Base-by-base conservation (phyloP, 2,797 vertebrate genomes). In the Labroides dimidiatus region DNA sequence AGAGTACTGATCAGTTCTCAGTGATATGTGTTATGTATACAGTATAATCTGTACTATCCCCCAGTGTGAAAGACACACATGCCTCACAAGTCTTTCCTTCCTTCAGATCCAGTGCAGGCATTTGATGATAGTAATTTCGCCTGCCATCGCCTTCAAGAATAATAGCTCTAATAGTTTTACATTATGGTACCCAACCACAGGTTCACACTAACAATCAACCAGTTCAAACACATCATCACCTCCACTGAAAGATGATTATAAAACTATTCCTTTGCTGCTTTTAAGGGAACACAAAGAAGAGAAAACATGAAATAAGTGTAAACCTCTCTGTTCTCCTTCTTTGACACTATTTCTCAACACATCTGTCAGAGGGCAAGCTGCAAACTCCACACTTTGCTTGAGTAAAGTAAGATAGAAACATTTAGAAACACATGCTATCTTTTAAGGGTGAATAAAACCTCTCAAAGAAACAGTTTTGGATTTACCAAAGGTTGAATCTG, bases 231-330 rank as follows among this genome's bases (percentile, higher is more conserved):
- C 17, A 33, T 16, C n/a, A 51, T 57, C 57, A 48, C 37, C 21
- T 24, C 41, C 16, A 47, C 14, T 44, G 30, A 62, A 55, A 61
- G 27, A 37, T 48, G 42, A 57, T 37, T 1, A 61, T 60, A 43
- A 21, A 21, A 44, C 39, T 64, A 15, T 54, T 55, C 54, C 16
- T 42, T 10, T 10, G 6, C 53, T 72, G 59, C 45, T 72, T 53
- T 72, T 14, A 27, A 54, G 17, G 21, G 23, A 67, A 51, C 4
- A 33, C 4, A 48, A 13, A 56, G 37, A 39, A 39, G 56, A 42
- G 14, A 58, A 41, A 64, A 37, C 15, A 61, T 6, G 16, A 43
- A 44, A 14, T 39, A 33, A 66, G 14, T 2, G 3, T 37, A 24
- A 47, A 52, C 44, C 44, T 58, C 37, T 61, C 20, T 4, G 10